A percentile compares a stretch with the other conserved stretches of the same genome.
Evolutionary conservation across 2,888 invertebrate genomes (phyloP).

Genomic region (Drosophila mettleri): DNA sequence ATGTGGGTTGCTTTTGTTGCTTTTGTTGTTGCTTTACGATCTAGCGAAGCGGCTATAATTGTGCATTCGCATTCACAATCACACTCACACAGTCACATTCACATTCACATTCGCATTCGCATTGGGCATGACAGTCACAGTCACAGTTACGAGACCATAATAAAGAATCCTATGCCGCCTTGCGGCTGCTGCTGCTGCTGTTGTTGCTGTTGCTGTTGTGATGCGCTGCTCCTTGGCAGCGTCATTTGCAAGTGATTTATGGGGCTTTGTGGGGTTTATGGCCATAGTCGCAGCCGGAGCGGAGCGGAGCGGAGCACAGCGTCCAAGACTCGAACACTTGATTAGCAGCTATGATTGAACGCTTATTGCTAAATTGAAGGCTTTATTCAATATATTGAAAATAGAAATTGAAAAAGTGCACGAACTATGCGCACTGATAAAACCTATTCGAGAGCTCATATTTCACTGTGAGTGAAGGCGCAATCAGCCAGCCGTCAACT

Average conservation of each 20-base stretch:
- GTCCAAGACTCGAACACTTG: constrained; percentile 55
- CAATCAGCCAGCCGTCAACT: background rate
- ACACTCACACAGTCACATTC: constrained; percentile 40
- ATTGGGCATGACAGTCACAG: constrained; percentile 38
- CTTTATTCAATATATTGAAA: constrained; percentile 12
- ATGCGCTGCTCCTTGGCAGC: constrained; percentile 43
- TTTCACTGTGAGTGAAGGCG: background rate
- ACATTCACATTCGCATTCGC: constrained; percentile 48
- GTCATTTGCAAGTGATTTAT: constrained; percentile 81
- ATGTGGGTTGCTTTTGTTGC: constrained; percentile 31
- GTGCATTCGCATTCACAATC: constrained; percentile 70
- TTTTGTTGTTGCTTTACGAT: constrained; percentile 71
- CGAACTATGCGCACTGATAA: background rate
- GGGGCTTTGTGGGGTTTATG: constrained; percentile 43
- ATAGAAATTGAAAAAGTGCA: background rate
- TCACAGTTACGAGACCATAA: constrained; percentile 41
- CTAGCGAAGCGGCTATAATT: constrained; percentile 76
- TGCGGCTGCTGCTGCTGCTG: constrained; percentile 7
- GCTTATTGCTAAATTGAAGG: constrained; percentile 60
- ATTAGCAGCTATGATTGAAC: constrained; percentile 74
- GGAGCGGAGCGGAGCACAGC: constrained; percentile 24
- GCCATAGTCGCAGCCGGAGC: background rate
- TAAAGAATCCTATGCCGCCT: constrained; percentile 38
- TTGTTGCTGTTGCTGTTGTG: background rate
- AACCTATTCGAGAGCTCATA: background rate